A percentile compares a stretch with the other conserved stretches of the same genome.
Evolutionary conservation across 2,888 invertebrate species (phyloP).

Genomic region (Perithous albicinctus): DNA sequence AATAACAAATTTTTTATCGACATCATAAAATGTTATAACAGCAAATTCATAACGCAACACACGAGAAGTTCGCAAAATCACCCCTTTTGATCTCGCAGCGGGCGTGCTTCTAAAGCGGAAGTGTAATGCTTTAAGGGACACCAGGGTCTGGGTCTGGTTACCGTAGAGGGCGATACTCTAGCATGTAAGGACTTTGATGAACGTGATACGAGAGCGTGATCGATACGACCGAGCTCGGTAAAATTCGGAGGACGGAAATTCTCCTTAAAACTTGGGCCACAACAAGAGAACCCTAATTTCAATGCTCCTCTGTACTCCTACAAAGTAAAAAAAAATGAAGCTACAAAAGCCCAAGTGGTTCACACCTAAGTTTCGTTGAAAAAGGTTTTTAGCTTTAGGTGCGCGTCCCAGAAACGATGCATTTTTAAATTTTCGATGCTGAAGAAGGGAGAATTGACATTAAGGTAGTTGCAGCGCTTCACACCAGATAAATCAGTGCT

Average conservation of each 20-base stretch:
- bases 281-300: background rate
- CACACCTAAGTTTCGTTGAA: slow-evolving; percentile 27
- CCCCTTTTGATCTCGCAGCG: background rate
- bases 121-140: background rate
- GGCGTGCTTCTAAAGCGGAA: background rate
- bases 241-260: background rate
- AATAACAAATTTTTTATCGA: too few species aligned
- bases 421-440: too few species aligned
- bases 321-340: background rate
- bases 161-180: background rate
- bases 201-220: slow-evolving; percentile 63
- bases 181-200: slow-evolving; percentile 7
- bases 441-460: too few species aligned
- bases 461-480: too few species aligned
- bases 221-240: slow-evolving; percentile 58
- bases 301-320: background rate
- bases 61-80: background rate
- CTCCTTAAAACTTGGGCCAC: background rate
- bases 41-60: background rate
- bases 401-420: background rate
- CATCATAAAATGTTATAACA: background rate
- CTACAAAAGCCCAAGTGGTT: background rate
- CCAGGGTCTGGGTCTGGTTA: background rate
- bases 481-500: too few species aligned
- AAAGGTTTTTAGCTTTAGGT: background rate